phyloP scores from a whole-genome alignment of 1,140 invertebrate species.

The Lethocerus indicus region DNA sequence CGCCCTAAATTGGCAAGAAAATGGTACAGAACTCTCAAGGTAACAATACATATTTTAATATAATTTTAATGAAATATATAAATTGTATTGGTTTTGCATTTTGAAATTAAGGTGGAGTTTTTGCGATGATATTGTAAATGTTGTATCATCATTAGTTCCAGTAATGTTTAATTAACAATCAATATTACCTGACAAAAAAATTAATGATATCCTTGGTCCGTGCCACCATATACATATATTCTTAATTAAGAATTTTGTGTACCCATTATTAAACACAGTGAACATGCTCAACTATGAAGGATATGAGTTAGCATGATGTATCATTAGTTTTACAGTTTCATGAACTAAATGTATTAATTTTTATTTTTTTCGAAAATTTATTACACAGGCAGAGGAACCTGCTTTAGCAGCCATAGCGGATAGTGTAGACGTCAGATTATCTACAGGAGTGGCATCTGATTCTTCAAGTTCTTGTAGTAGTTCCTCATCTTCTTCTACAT shows the following conservation, averaged over 20 bases:
- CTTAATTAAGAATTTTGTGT: too few species aligned
- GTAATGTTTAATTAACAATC: too few species aligned
- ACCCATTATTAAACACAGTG: too few species aligned
- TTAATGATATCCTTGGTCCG: too few species aligned
- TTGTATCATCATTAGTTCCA: too few species aligned
- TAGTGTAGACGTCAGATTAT: slow-evolving; percentile 65
- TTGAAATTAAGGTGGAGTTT: background rate
- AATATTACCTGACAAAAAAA: too few species aligned
- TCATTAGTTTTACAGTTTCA: too few species aligned
- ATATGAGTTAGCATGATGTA: too few species aligned
- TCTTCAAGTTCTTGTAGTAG: slow-evolving; percentile 82
- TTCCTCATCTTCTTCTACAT: slow-evolving; percentile 72
- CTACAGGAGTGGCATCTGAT: slow-evolving; percentile 86
- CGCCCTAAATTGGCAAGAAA: slow-evolving; percentile 85
- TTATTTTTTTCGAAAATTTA: slow-evolving; percentile 6
- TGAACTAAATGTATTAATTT: slow-evolving; percentile 1
- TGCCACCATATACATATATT: too few species aligned
- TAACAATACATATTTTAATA: slow-evolving; percentile 19
- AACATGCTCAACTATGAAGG: too few species aligned
- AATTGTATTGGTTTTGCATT: background rate
- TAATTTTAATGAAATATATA: background rate
- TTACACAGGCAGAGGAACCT: slow-evolving; percentile 44
- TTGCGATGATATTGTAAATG: too few species aligned
- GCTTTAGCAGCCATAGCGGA: slow-evolving; percentile 72
- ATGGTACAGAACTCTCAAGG: slow-evolving; percentile 53